Conservation (phyloP, 2,888 invertebrate genomes). For the Chrysotoxum bicinctum region DNA sequence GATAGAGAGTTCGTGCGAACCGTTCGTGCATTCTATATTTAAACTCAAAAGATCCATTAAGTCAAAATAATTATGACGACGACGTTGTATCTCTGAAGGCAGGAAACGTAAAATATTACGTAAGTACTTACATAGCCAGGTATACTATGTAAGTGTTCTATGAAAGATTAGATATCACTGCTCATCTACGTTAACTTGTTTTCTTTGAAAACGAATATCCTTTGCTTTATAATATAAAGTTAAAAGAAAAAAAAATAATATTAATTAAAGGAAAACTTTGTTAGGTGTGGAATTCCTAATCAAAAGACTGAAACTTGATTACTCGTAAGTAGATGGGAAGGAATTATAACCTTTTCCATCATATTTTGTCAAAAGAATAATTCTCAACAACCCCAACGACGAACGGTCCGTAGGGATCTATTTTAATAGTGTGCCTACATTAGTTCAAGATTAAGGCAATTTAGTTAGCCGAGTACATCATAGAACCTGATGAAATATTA, state of each 20-base stretch:
- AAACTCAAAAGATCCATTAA: not conserved
- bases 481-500: constrained; percentile 4
- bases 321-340: not conserved
- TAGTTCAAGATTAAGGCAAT: constrained; percentile 16
- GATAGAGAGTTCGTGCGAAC: no score
- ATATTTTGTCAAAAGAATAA: not conserved
- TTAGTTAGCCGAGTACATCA: constrained; percentile 5
- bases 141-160: not conserved
- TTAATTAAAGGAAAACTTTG: not conserved
- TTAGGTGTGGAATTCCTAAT: constrained; percentile 28
- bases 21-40: no score
- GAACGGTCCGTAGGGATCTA: not conserved
- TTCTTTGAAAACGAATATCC: not conserved
- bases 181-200: not conserved
- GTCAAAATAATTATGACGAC: not conserved
- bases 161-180: not conserved
- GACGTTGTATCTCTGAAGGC: not conserved
- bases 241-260: not conserved
- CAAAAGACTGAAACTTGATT: constrained; percentile 40
- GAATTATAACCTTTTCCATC: not conserved
- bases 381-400: no score
- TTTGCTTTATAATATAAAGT: not conserved
- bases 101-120: not conserved
- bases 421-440: not conserved
- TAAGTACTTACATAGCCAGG: not conserved